Evolutionary conservation across 2,797 vertebrate species (phyloP).

Genomic region (Momotus momota): DNA sequence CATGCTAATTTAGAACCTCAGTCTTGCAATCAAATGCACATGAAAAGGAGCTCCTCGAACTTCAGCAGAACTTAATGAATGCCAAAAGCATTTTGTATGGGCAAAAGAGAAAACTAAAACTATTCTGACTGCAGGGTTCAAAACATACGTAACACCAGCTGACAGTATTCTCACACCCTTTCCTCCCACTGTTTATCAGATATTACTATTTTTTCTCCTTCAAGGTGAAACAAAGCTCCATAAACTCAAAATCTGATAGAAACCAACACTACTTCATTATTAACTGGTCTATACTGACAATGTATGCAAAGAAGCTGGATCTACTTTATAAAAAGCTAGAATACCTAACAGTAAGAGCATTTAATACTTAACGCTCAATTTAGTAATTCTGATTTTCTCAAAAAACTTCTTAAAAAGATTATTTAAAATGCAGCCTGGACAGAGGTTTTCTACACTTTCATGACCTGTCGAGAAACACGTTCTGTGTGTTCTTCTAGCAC

Average conservation of each 20-base stretch:
- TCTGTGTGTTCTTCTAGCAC: neutral
- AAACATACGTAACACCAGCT: neutral
- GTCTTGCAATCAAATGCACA: neutral
- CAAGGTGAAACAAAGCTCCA: neutral
- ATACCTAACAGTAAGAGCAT: neutral
- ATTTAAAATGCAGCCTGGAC: neutral
- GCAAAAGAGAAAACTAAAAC: neutral
- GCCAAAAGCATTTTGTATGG: neutral
- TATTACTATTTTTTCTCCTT: neutral
- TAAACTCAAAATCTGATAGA: neutral
- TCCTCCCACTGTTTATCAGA: neutral
- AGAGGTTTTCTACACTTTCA: neutral
- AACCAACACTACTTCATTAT: neutral
- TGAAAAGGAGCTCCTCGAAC: neutral
- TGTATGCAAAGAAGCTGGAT: neutral
- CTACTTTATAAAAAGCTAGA: neutral
- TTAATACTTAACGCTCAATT: neutral
- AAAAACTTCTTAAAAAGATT: neutral
- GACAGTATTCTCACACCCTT: neutral
- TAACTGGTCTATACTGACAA: neutral
- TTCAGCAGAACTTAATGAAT: neutral
- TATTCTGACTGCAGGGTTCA: neutral
- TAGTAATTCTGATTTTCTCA: neutral
- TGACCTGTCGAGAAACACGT: neutral
- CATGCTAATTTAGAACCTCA: neutral